Conservation (phyloP, 2,797 vertebrate genomes). For the Sebastes matsubarae region DNA sequence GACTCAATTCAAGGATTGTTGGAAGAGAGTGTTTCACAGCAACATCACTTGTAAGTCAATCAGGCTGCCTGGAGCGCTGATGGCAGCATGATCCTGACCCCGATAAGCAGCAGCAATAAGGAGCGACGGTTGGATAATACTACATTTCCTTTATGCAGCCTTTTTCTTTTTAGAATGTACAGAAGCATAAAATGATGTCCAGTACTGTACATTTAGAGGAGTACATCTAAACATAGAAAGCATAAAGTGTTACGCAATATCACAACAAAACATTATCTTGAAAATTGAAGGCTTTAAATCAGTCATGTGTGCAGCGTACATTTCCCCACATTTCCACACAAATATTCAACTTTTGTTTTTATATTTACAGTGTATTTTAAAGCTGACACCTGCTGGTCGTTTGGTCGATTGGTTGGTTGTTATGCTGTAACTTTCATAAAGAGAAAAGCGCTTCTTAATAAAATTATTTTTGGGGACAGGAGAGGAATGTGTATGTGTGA, state of each 20-base stretch:
- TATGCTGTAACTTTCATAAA: not conserved
- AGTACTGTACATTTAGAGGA: not conserved
- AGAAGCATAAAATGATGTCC: not conserved
- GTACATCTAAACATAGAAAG: not conserved
- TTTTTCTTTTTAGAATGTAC: not conserved
- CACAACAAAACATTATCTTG: not conserved
- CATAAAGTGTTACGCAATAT: not conserved
- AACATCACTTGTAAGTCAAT: not conserved
- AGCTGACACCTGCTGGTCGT: not conserved
- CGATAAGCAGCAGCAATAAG: slow-evolving; percentile 13
- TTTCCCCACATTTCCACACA: not conserved
- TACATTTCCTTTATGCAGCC: not conserved
- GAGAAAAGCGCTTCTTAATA: not conserved
- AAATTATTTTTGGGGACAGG: no score
- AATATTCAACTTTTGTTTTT: not conserved
- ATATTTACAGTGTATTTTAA: not conserved
- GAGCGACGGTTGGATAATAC: slow-evolving; percentile 9
- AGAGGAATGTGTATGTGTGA: no score
- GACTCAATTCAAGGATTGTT: not conserved
- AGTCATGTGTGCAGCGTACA: not conserved
- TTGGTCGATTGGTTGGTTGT: no score
- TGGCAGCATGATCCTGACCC: slow-evolving; percentile 20
- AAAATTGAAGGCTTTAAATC: not conserved
- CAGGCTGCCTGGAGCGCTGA: not conserved
- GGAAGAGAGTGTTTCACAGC: not conserved